Conservation (phyloP, 2,888 invertebrate genomes). For the Ephialtes manifestator region DNA sequence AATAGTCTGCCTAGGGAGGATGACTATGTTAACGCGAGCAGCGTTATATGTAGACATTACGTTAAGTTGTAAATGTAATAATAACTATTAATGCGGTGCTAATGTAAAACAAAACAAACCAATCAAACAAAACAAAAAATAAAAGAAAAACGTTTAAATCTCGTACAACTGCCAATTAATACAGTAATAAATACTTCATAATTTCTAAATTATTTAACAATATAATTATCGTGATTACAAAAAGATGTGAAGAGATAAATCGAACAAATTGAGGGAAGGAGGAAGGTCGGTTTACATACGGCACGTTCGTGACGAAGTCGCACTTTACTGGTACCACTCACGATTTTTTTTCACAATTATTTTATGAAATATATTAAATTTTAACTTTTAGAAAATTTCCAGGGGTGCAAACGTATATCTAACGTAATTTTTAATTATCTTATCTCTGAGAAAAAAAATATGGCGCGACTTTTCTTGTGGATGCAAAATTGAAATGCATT, state of each 20-base stretch:
- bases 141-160: slow-evolving; percentile 22
- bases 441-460: too few species aligned
- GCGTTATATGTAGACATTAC: slow-evolving; percentile 37
- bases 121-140: slow-evolving; percentile 27
- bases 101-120: slow-evolving; percentile 41
- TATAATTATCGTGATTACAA: slow-evolving; percentile 12
- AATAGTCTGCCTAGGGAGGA: slow-evolving; percentile 16
- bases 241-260: background rate
- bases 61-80: slow-evolving; percentile 27
- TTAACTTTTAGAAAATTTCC: slow-evolving; percentile 24
- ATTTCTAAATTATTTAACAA: slow-evolving; percentile 2
- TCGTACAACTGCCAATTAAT: slow-evolving; percentile 42
- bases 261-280: background rate
- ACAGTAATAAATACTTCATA: slow-evolving; percentile 41
- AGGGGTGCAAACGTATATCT: background rate
- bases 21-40: slow-evolving; percentile 51
- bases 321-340: slow-evolving; percentile 65
- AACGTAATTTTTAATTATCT: too few species aligned
- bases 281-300: slow-evolving; percentile 54
- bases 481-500: too few species aligned
- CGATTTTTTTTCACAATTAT: slow-evolving; percentile 34
- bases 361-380: background rate
- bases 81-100: slow-evolving; percentile 41
- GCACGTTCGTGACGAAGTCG: slow-evolving; percentile 73
- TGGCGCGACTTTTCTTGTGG: too few species aligned